phyloP scores from a whole-genome alignment of 2,113 vertebrate genomes.

The Lota lota region DNA sequence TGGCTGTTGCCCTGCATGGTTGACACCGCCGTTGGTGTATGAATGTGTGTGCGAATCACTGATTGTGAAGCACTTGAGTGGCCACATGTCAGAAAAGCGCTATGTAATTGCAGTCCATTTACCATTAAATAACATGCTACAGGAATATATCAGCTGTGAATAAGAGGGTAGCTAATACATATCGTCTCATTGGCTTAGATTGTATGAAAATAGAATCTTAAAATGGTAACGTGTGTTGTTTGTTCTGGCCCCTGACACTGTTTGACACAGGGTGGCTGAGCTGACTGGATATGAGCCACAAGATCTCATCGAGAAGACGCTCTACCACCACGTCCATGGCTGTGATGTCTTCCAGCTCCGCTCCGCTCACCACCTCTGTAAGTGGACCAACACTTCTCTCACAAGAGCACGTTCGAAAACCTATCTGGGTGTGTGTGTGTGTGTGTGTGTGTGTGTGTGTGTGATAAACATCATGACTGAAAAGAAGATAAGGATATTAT shows the following conservation, averaged over 20 bases:
- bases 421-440: no score
- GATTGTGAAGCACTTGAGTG: not conserved
- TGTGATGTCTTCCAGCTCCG: slow-evolving; percentile 89
- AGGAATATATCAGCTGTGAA: not conserved
- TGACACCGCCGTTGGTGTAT: no score
- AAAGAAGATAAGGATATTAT: no score
- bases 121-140: no score
- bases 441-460: no score
- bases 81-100: no score
- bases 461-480: no score
- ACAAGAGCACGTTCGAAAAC: not conserved
- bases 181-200: no score
- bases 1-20: not conserved
- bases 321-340: slow-evolving; percentile 90
- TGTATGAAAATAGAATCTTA: no score
- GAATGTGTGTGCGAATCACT: not conserved
- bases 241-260: not conserved
- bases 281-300: slow-evolving; percentile 93
- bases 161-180: no score
- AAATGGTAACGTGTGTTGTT: no score
- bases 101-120: no score
- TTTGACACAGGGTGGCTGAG: slow-evolving; percentile 83
- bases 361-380: slow-evolving; percentile 87
- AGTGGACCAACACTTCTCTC: slow-evolving; percentile 59
- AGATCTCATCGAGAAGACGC: slow-evolving; percentile 93